Conservation (phyloP, 2,113 vertebrate genomes). For the Empidonax alnorum region DNA sequence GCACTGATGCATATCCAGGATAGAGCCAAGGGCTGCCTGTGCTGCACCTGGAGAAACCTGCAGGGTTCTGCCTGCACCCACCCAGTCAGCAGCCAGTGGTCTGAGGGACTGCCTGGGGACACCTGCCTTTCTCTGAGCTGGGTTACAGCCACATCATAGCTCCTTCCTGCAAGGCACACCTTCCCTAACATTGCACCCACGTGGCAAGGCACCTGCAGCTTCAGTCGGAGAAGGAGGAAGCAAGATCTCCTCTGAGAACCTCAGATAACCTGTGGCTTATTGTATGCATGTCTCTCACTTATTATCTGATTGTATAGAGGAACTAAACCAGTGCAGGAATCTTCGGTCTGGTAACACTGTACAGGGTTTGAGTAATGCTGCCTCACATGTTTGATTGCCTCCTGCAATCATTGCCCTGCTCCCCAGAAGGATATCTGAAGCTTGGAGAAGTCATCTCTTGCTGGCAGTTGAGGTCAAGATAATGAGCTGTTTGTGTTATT, state of each 20-base stretch:
- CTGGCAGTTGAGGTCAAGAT: not conserved
- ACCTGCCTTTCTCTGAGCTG: not conserved
- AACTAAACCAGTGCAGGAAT: not conserved
- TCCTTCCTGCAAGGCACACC: not conserved
- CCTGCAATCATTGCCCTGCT: not conserved
- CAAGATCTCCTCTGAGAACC: not conserved
- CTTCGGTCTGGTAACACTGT: not conserved
- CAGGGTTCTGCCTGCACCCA: not conserved
- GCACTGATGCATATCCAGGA: not conserved
- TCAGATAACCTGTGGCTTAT: not conserved
- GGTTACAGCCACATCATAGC: not conserved
- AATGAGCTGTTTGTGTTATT: not conserved
- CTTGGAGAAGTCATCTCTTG: not conserved
- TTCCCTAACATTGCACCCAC: no score
- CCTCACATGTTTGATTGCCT: not conserved
- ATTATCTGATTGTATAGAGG: not conserved
- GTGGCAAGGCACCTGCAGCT: not conserved
- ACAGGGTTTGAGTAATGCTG: not conserved
- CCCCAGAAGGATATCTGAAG: not conserved
- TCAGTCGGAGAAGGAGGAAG: not conserved
- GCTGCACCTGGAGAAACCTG: not conserved
- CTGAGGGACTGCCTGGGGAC: not conserved
- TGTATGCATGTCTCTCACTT: not conserved
- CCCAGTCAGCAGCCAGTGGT: not conserved
- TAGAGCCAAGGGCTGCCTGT: not conserved